A percentile compares a stretch with the other conserved stretches of the same genome.
These are phyloP conservation scores for Enteromius unitaeniatus DNA, from an alignment of 2,797 vertebrate genomes.

Conservation along the genomic window DNA sequence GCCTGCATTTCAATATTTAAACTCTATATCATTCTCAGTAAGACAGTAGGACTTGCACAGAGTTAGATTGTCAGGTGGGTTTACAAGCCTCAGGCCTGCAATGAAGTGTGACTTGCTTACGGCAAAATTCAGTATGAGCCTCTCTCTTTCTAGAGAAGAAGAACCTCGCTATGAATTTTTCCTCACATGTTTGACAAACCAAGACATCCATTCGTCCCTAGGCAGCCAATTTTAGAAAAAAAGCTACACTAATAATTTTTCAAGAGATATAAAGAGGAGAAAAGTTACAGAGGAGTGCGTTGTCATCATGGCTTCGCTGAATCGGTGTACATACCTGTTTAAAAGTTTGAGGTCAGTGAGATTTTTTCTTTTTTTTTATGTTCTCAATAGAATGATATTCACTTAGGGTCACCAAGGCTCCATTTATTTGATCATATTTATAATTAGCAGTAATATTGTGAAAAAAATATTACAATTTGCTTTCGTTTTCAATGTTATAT, in stretches of 20 bases:
- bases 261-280: neutral
- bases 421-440: neutral
- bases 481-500: neutral
- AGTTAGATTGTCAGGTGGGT: neutral
- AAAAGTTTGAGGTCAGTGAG: neutral
- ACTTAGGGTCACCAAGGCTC: neutral
- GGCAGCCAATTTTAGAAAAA: slow-evolving; percentile 10
- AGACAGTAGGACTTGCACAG: neutral
- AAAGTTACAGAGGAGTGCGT: neutral
- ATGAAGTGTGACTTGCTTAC: slow-evolving; percentile 1
- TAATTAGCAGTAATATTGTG: neutral
- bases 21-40: neutral
- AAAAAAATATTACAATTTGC: neutral
- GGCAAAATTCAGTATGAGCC: slow-evolving; percentile 19
- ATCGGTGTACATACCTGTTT: neutral
- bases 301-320: neutral
- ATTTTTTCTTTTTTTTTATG: neutral
- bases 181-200: neutral
- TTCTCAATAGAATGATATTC: neutral
- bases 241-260: neutral
- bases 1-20: neutral
- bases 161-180: neutral
- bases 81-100: slow-evolving; percentile 5
- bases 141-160: slow-evolving; percentile 1
- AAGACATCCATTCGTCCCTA: slow-evolving; percentile 1